Evolutionary conservation across 2,113 vertebrate genomes (phyloP), one percentile per base, ranked within the genome.

Genomic region (Lagopus muta): DNA sequence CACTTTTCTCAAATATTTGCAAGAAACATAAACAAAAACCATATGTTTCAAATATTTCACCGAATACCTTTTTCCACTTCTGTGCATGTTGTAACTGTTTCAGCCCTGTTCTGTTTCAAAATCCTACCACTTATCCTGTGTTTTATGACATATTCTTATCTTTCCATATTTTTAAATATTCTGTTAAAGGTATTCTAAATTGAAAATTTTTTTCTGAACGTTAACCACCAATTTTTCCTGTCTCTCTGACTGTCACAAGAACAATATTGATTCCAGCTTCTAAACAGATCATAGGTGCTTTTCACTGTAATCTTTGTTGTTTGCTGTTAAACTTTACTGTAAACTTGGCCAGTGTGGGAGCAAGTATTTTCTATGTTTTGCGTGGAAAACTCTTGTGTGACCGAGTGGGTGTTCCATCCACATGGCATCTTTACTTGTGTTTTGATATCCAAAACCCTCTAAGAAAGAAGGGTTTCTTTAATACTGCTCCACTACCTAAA

Each of bases 21-120:
- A 97, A 97, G 97, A 97, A 97, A 97, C 91, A 96, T 97, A 98
- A 98, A 98, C 97, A 98, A 98, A 98, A 97, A 9, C 18, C 97
- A 97, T 97, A 96, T 97, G 97, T 98, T 98, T 98, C 97, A 98
- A 96, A 97, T 97, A 97, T 97, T 97, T 94, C 61, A 81, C 93
- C 89, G 93, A 96, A 97, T 97, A 97, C 92, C 94, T 97, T 97
- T 94, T 97, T 94, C 95, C 94, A 91, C 66, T 93, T 91, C 88
- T 93, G 32, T 90, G 87, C 71, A n/a, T 89, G 86, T 73, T 97
- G 76, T 79, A 97, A 92, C 43, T 57, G 85, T 96, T 95, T 94
- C 88, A 94, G 87, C 40, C 65, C 88, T 85, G 78, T 84, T 62
- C 79, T 90, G 27, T 94, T 98, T 94, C 92, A 95, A 92, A 93